A percentile compares a stretch with the other conserved stretches of the same genome.
phyloP scores from a whole-genome alignment of 1,140 invertebrate species.

The Brachionus sp. region DNA sequence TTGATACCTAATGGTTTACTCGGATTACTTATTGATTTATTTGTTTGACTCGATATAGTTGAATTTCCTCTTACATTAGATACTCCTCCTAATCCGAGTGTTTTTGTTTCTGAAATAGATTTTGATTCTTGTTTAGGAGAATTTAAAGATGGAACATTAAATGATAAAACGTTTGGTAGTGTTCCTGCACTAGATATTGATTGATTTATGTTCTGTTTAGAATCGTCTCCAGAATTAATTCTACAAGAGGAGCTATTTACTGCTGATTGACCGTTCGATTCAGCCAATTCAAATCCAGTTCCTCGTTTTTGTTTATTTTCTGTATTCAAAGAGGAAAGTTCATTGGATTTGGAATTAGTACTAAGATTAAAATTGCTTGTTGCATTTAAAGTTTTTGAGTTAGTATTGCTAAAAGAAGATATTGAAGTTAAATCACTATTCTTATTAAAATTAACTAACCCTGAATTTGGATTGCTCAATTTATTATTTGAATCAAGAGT shows the following conservation, averaged over 20 bases:
- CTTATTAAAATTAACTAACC: too few relatives aligned
- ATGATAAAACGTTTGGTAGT: constrained; percentile 30
- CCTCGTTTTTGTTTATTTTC: not conserved
- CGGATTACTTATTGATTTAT: not conserved
- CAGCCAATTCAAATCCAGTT: not conserved
- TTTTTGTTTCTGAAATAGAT: not conserved
- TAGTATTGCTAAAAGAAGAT: not conserved
- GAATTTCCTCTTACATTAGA: not conserved
- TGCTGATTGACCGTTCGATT: not conserved
- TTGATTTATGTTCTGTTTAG: not conserved
- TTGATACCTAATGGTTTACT: not conserved
- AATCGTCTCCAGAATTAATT: not conserved
- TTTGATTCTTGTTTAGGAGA: not conserved
- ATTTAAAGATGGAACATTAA: constrained; percentile 31
- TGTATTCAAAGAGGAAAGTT: not conserved
- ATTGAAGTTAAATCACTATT: too few relatives aligned
- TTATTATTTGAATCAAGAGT: too few relatives aligned
- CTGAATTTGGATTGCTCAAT: too few relatives aligned
- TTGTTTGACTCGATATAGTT: not conserved
- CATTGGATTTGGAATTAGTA: not conserved
- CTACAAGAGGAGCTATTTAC: not conserved
- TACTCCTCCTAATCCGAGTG: not conserved
- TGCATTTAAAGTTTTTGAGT: not conserved
- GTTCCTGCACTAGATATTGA: not conserved
- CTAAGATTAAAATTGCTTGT: not conserved